A percentile compares a stretch with the other conserved stretches of the same genome.
Evolutionary conservation across 2,797 vertebrate genomes (phyloP).

Genomic region (Dendrocincla fuliginosa): DNA sequence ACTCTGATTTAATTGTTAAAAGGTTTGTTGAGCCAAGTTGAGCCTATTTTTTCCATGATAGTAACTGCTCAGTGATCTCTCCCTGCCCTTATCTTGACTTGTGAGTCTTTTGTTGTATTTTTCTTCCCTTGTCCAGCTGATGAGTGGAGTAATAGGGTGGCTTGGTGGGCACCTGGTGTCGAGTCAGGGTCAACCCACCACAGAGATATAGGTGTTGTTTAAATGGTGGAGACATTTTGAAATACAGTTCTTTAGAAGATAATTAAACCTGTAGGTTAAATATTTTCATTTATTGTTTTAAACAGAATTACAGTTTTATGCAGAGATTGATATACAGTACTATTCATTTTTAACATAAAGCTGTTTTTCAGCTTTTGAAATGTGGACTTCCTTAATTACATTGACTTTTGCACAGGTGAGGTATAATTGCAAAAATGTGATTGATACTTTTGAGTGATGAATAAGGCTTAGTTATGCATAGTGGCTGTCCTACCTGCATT

Average conservation of each 20-base stretch:
- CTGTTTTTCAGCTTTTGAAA: not conserved
- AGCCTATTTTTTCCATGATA: not conserved
- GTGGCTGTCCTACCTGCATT: not conserved
- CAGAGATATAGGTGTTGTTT: not conserved
- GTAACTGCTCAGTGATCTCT: not conserved
- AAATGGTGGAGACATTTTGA: not conserved
- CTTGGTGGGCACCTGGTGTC: not conserved
- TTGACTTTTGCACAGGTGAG: not conserved
- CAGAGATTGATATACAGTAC: not conserved
- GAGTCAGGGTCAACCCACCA: not conserved
- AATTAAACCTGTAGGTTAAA: not conserved
- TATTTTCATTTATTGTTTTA: not conserved
- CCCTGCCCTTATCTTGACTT: not conserved
- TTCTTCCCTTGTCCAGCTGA: not conserved
- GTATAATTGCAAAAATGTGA: not conserved
- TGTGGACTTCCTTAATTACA: not conserved
- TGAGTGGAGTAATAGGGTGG: not conserved
- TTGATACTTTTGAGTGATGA: not conserved
- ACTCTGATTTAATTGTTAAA: not conserved
- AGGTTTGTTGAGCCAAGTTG: not conserved
- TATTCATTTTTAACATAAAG: not conserved
- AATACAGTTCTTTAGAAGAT: not conserved
- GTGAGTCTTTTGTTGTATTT: fast-evolving
- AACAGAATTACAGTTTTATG: not conserved
- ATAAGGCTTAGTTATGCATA: not conserved